Percentiles rank a stretch among this genome's conserved stretches.
phyloP scores from a whole-genome alignment of 2,113 vertebrate species.

The Apodemus sylvaticus region DNA sequence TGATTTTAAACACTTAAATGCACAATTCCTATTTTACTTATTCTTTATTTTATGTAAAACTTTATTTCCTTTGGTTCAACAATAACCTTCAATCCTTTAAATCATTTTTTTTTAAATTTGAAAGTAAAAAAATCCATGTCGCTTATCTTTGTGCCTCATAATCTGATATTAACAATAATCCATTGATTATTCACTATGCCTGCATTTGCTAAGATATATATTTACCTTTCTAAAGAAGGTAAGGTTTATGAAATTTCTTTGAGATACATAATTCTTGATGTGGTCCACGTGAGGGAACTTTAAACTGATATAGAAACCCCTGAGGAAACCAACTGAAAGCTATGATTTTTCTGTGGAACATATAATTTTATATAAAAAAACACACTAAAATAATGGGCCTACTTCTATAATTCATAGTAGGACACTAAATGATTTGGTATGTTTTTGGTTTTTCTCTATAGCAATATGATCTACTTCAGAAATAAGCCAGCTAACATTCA shows the following conservation, averaged over 20 bases:
- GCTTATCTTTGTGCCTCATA: neutral
- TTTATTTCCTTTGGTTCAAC: neutral
- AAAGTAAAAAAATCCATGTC: neutral
- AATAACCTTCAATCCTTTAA: neutral
- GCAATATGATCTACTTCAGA: neutral
- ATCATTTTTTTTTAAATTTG: neutral
- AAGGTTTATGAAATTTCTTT: constrained; percentile 31
- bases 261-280: constrained; percentile 28
- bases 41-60: constrained; percentile 17
- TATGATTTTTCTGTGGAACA: constrained; percentile 19
- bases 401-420: constrained; percentile 50
- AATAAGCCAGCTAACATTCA: neutral
- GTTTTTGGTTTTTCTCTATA: constrained; percentile 19
- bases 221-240: neutral
- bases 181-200: constrained; percentile 11
- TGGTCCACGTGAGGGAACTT: neutral
- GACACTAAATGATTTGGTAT: constrained; percentile 59
- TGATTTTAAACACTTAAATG: neutral
- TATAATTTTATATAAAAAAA: constrained; percentile 58
- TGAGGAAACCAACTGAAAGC: neutral
- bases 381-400: neutral
- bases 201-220: neutral
- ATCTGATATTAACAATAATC: neutral
- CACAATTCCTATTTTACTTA: neutral
- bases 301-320: constrained; percentile 58